Base-by-base conservation (phyloP, 2,113 vertebrate species). In the Tretioscincus oriximinensis region DNA sequence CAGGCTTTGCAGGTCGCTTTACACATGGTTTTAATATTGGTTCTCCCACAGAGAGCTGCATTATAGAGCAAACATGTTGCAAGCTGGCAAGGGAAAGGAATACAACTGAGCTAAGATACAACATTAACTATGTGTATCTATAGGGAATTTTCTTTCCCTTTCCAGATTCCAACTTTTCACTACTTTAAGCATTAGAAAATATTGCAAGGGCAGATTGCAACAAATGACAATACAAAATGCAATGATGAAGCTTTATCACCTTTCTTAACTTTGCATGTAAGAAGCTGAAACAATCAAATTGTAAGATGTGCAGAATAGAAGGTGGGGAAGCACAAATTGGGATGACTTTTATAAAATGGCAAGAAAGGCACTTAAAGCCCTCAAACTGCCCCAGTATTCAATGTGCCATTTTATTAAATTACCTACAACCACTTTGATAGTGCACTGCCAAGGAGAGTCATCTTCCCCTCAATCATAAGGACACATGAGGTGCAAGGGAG, bases 11-110 rank as follows among this genome's bases (percentile, higher is more conserved):
- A 14, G 24, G 45, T 78, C 73, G 58, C 73, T 68, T 69, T 81
- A 81, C 21, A 74, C 75, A 64, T 31, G 69, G 24, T 63, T 78
- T 81, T 47, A 35, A 60, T 63, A 64, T 49, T 73, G 66, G 35
- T 29, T 82, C 77, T 69, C 45, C 65, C 63, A 26, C 61, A 83
- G 66, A 66, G 72, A 58, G 45, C 28, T 28, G 41, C 1, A 29
- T 9, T 1, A 26, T 6, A 26, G 22, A 5, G 41, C 31, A 79
- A 84, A 22, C 41, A 31, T 1, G 5, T 9, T 31, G 51, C 73
- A 77, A 60, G 18, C 5, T 54, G 22, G 35, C 35, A 35, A 45
- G 74, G 41, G 73, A 29, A 2, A 0, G 35, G 9, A 78, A 72
- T 85, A 0, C 29, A 35, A 64, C 18, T 7, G 3, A 58, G 41